Conservation (phyloP, 2,113 vertebrate genomes). For the Hydrolagus affinis region DNA sequence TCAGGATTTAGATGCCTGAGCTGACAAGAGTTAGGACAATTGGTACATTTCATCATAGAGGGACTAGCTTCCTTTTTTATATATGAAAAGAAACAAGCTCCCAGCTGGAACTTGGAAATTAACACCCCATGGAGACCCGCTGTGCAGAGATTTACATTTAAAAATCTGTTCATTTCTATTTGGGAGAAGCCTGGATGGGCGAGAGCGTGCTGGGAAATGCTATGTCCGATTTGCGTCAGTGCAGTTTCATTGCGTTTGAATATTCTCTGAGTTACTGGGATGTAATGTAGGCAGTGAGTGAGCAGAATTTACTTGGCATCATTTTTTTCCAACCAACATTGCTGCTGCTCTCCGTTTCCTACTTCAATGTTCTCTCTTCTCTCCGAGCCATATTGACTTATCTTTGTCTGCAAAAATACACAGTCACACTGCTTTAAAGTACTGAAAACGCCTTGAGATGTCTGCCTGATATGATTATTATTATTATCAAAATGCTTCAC, state of each 20-base stretch:
- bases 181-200: neutral
- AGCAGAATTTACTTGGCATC: neutral
- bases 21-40: neutral
- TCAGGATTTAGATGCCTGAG: neutral
- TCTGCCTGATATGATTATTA: no score
- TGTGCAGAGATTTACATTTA: neutral
- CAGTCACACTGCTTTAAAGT: no score
- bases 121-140: neutral
- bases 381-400: no score
- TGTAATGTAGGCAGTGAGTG: neutral
- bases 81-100: neutral
- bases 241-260: neutral
- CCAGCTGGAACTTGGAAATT: slow-evolving; percentile 2
- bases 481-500: no score
- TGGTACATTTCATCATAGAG: neutral
- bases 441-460: no score
- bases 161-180: slow-evolving; percentile 9
- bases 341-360: no score
- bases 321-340: no score
- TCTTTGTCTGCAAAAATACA: no score
- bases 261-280: neutral
- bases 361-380: no score
- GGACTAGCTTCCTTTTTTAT: neutral
- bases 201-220: neutral
- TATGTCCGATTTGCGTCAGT: neutral